Base-by-base conservation (phyloP, 2,888 invertebrate genomes). In the Metalampra italica region DNA sequence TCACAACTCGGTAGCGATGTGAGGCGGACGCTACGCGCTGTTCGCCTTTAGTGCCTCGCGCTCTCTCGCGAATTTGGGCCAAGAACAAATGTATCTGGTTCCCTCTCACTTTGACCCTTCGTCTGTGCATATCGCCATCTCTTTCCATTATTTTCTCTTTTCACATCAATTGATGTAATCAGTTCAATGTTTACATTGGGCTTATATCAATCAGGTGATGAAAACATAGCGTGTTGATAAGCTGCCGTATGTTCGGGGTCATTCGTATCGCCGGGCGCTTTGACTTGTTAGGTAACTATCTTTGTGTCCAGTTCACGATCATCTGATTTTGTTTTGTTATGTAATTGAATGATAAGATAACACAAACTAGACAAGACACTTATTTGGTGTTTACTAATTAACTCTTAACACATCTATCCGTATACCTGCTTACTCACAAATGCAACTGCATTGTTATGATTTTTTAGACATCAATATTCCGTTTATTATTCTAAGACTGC, bases 1-100 rank as follows among this genome's bases (percentile, higher is more conserved):
- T 88, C 78, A 83, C 79, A 82, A 82, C 68, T 82, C 83, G 84
- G 86, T 87, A 82, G 88, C 87, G 88, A 88, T 87, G 88, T 84
- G 82, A 85, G 80, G 67, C 82, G 85, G 84, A 78, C 87, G 87
- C 76, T 65, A 68, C 65, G 72, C 74, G 68, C 59, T 67, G 22
- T 65, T 62, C 69, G 68, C 56, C 49, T 59, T 64, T 66, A 61
- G 70, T 60, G 42, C 45, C 72, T 71, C 72, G 79, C 80, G 79
- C 78, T 80, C 78, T 74, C 74, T 76, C 80, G 78, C 79, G 75
- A 68, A 85, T 80, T 86, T 82, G 72, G 84, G 76, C 71, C 82
- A 79, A 77, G 73, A 78, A 68, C 71, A 64, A 73, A 64, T 71
- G 7, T 32, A 68, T 60, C 61, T 63, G 61, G 22, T 22, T 22